Percentiles rank a stretch among this genome's conserved stretches.
Conservation (phyloP, 1,140 invertebrate genomes). For the Calephelis nemesis region DNA sequence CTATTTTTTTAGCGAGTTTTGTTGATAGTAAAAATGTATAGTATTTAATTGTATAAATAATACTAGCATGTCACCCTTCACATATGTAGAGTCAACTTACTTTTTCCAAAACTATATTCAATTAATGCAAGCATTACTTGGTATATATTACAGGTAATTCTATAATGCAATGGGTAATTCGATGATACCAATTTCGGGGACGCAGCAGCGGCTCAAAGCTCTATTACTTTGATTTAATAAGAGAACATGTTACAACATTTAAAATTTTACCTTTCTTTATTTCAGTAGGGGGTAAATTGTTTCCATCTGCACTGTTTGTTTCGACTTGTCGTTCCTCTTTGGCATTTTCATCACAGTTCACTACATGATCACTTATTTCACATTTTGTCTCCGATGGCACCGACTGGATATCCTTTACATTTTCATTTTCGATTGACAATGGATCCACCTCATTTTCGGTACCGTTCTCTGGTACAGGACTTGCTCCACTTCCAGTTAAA, state of each 20-base stretch:
- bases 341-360: conserved; percentile 64
- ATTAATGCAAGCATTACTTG: no score
- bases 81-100: no score
- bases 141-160: no score
- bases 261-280: conserved; percentile 27
- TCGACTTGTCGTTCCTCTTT: conserved; percentile 61
- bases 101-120: no score
- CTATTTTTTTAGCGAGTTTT: no score
- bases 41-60: no score
- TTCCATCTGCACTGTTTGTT: conserved; percentile 25
- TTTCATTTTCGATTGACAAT: conserved; percentile 56
- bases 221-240: no score
- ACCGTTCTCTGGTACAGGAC: conserved; percentile 41
- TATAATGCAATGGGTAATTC: no score
- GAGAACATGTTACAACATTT: neutral
- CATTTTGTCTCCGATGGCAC: conserved; percentile 35
- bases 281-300: conserved; percentile 25
- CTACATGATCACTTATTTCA: conserved; percentile 38
- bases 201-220: no score
- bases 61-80: no score
- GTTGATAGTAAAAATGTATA: no score
- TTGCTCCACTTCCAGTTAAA: conserved; percentile 41
- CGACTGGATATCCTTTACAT: conserved; percentile 40
- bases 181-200: no score
- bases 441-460: conserved; percentile 68